Conservation (phyloP, 37 sponge, comb jelly and placozoan genomes). For the Beroe forskalii region DNA sequence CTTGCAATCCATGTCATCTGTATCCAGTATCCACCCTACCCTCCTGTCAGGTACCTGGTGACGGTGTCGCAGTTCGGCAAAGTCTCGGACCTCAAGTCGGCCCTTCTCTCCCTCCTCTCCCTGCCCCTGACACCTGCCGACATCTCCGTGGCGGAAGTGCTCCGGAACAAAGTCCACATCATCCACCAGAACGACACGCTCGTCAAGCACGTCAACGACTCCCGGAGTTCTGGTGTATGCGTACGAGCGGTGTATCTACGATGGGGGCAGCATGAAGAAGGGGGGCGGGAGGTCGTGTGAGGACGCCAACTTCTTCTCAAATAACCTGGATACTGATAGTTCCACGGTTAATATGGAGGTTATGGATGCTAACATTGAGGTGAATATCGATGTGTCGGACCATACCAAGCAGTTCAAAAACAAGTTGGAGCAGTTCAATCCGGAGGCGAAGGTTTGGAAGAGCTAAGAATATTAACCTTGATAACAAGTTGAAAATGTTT, state of each 20-base stretch:
- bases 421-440: constrained; percentile 42
- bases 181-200: constrained; percentile 28
- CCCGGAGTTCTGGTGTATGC: constrained; percentile 27
- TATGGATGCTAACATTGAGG: constrained; percentile 37
- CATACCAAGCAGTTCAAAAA: constrained; percentile 35
- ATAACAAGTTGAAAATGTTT: no score
- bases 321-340: constrained; percentile 33
- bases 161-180: neutral
- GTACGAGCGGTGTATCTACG: constrained; percentile 31
- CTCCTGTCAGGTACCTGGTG: constrained; percentile 62
- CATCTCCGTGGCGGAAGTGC: neutral
- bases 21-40: no score
- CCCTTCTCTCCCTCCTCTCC: neutral
- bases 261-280: neutral
- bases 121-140: neutral
- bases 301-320: constrained; percentile 31
- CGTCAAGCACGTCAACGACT: constrained; percentile 10
- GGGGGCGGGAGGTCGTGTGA: neutral
- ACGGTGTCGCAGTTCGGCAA: constrained; percentile 33
- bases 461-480: no score
- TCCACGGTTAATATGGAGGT: neutral
- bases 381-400: constrained; percentile 29
- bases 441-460: constrained; percentile 54
- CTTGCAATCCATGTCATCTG: no score
- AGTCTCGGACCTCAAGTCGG: constrained; percentile 31